Percentiles rank a stretch among this genome's conserved stretches.
Conservation (phyloP, 2,797 vertebrate species). For the Pachyuromys duprasi region DNA sequence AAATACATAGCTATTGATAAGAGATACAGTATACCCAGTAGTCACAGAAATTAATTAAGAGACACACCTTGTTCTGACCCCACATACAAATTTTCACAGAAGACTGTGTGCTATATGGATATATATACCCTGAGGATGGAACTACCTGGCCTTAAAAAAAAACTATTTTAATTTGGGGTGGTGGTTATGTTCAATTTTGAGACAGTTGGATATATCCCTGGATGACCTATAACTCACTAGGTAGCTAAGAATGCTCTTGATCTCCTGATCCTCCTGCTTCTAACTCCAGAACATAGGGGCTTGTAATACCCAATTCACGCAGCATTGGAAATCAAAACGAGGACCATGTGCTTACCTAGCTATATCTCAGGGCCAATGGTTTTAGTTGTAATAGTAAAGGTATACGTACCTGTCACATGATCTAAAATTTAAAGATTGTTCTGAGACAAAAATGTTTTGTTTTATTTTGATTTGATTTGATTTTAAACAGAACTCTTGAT, state of each 20-base stretch:
- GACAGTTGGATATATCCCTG: background rate
- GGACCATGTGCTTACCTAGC: background rate
- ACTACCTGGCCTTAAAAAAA: background rate
- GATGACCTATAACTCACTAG: background rate
- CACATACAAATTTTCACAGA: background rate
- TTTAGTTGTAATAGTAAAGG: conserved; percentile 28
- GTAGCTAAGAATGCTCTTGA: background rate
- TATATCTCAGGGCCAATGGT: background rate
- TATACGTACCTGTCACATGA: background rate
- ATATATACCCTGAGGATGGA: background rate
- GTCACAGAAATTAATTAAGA: background rate
- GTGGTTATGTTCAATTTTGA: background rate
- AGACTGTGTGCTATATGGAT: background rate
- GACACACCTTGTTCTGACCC: background rate
- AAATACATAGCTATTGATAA: background rate
- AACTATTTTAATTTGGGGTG: background rate
- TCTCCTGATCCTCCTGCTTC: background rate
- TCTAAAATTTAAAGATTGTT: background rate
- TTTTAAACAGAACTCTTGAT: background rate
- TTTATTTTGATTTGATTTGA: background rate
- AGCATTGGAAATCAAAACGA: background rate
- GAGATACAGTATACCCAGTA: background rate
- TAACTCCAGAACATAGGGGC: background rate
- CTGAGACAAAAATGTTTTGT: background rate
- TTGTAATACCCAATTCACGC: background rate